Percentiles rank a stretch among this genome's conserved stretches.
Conservation (phyloP, 1,140 invertebrate genomes). For the Caenorhabditis briggsae region DNA sequence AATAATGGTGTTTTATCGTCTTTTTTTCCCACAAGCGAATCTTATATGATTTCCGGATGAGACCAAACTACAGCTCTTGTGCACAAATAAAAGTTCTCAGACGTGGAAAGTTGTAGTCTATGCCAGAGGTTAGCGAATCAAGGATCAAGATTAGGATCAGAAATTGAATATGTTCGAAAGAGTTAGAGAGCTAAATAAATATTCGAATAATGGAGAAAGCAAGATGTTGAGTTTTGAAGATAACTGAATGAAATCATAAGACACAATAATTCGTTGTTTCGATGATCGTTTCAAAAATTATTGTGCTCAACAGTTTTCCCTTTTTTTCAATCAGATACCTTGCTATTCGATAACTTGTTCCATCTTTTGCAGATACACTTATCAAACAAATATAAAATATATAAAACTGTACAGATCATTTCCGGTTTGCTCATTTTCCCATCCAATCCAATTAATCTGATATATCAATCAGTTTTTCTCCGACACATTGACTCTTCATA, state of each 20-base stretch:
- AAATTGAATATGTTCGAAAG: not conserved
- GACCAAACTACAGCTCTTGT: not conserved
- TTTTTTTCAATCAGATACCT: too few species aligned
- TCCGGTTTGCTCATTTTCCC: not conserved
- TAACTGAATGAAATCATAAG: not conserved
- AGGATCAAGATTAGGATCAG: not conserved
- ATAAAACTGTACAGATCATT: not conserved
- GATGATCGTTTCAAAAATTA: not conserved
- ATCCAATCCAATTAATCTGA: conserved; percentile 36
- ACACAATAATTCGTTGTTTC: not conserved
- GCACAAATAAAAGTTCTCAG: not conserved
- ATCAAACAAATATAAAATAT: not conserved
- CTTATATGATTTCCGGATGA: conserved; percentile 17
- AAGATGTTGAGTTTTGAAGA: not conserved
- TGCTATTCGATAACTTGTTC: too few species aligned
- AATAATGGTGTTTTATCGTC: not conserved
- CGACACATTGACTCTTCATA: conserved; percentile 10
- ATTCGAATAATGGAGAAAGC: not conserved
- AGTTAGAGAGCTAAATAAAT: not conserved
- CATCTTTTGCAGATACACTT: too few species aligned
- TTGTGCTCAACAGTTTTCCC: too few species aligned
- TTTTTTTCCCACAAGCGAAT: not conserved
- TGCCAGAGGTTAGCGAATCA: not conserved
- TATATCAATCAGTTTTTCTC: conserved; percentile 47
- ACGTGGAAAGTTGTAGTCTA: not conserved